phyloP scores from a whole-genome alignment of 2,888 invertebrate genomes.

The Sphaerophoria taeniata region DNA sequence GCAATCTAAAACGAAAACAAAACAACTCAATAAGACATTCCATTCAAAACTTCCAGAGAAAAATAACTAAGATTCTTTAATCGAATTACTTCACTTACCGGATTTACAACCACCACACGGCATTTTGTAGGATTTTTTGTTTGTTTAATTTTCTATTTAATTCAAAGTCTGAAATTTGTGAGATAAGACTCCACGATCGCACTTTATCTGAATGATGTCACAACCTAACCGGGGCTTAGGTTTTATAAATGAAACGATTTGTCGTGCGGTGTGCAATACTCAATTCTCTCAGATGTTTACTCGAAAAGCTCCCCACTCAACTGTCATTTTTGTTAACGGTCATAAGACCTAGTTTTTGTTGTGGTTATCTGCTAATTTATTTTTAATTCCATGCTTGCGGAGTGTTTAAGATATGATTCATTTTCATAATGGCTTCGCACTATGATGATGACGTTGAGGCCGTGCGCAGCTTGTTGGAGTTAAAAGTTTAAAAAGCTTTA shows the following conservation, averaged over 20 bases:
- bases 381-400: conserved; percentile 17
- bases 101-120: conserved; percentile 64
- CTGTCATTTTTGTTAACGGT: too few relatives aligned
- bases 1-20: conserved; percentile 49
- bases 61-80: background rate
- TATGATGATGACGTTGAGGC: conserved; percentile 40
- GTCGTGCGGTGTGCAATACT: conserved; percentile 67
- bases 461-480: conserved; percentile 48
- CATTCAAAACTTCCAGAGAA: background rate
- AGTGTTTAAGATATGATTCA: conserved; percentile 53
- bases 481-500: background rate
- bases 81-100: conserved; percentile 45
- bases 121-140: conserved; percentile 61
- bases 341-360: conserved; percentile 9
- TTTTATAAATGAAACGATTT: conserved; percentile 52
- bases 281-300: background rate
- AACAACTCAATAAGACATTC: background rate
- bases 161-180: conserved; percentile 6
- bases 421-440: conserved; percentile 14
- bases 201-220: conserved; percentile 63
- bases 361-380: background rate
- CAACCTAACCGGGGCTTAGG: conserved; percentile 39
- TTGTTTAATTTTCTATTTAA: conserved; percentile 4
- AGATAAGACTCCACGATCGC: conserved; percentile 34
- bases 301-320: conserved; percentile 9